A percentile compares a stretch with the other conserved stretches of the same genome.
Conservation (phyloP, 2,113 vertebrate genomes). For the Pluvialis apricaria region DNA sequence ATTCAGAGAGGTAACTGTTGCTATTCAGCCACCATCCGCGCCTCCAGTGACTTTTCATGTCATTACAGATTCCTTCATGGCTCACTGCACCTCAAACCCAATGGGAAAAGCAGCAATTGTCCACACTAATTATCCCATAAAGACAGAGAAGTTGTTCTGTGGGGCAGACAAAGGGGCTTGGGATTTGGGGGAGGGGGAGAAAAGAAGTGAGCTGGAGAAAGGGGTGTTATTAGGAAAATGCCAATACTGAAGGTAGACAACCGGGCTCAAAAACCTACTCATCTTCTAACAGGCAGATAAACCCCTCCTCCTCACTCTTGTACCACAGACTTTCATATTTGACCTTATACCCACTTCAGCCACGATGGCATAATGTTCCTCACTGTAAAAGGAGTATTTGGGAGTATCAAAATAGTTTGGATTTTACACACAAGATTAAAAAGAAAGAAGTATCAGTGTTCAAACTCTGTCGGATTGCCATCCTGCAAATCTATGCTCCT, state of each 20-base stretch:
- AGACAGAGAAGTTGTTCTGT: conserved; percentile 58
- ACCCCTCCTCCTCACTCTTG: background rate
- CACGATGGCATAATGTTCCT: background rate
- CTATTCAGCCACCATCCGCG: conserved; percentile 59
- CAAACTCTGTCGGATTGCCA: background rate
- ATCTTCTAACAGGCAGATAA: background rate
- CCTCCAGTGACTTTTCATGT: conserved; percentile 65
- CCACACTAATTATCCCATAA: conserved; percentile 64
- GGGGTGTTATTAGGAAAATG: background rate
- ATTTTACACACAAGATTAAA: background rate
- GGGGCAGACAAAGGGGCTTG: conserved; percentile 45
- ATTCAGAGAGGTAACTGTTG: conserved; percentile 71
- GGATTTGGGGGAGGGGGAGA: conserved; percentile 31
- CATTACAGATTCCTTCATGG: conserved; percentile 66
- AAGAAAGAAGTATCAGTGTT: background rate
- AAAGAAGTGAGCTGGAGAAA: conserved; percentile 18
- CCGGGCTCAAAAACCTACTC: background rate
- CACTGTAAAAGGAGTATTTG: accelerated
- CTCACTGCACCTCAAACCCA: conserved; percentile 55
- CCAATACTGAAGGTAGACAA: background rate
- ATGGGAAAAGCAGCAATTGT: conserved; percentile 64
- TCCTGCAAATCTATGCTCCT: background rate
- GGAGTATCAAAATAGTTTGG: background rate
- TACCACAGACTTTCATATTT: background rate
- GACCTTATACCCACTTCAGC: background rate